A percentile compares a stretch with the other conserved stretches of the same genome.
phyloP scores from a whole-genome alignment of 1,140 invertebrate species.

The Dermatophagoides farinae region DNA sequence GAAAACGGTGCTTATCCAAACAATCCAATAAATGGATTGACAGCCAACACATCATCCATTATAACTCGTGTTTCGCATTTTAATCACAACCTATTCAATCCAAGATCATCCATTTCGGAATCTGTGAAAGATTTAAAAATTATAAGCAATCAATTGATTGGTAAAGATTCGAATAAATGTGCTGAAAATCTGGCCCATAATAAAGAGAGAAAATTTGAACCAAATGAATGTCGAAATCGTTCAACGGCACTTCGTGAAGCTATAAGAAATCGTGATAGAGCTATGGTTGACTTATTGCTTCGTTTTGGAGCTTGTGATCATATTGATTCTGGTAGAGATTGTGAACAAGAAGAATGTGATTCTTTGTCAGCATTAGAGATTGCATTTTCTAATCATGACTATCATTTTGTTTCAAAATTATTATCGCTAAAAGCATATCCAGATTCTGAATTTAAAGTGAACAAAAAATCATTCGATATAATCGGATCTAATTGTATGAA shows the following conservation, averaged over 20 bases:
- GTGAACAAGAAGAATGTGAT: background rate
- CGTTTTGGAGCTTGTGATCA: slow-evolving; percentile 68
- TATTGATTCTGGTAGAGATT: slow-evolving; percentile 26
- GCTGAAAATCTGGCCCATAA: background rate
- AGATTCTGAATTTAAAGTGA: slow-evolving; percentile 61
- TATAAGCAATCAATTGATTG: background rate
- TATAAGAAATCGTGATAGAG: slow-evolving; percentile 39
- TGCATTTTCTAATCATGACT: slow-evolving; percentile 32
- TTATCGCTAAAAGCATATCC: slow-evolving; percentile 47
- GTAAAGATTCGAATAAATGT: background rate
- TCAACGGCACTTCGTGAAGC: slow-evolving; percentile 32
- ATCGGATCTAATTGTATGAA: slow-evolving; percentile 9
- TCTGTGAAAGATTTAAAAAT: background rate
- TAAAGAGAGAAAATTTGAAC: background rate
- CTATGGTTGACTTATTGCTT: slow-evolving; percentile 50
- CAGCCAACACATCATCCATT: background rate
- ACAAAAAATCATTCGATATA: slow-evolving; percentile 51
- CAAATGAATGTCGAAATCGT: background rate
- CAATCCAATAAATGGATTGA: slow-evolving; percentile 11
- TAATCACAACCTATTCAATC: background rate
- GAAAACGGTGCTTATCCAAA: slow-evolving; percentile 39
- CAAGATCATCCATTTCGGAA: background rate
- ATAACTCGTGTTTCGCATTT: slow-evolving; percentile 4
- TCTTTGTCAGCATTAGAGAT: slow-evolving; percentile 27
- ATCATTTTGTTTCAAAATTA: slow-evolving; percentile 46